Evolutionary conservation across 2,888 invertebrate genomes (phyloP), one percentile per base, ranked within the genome.

Genomic region (Erebia ligea): DNA sequence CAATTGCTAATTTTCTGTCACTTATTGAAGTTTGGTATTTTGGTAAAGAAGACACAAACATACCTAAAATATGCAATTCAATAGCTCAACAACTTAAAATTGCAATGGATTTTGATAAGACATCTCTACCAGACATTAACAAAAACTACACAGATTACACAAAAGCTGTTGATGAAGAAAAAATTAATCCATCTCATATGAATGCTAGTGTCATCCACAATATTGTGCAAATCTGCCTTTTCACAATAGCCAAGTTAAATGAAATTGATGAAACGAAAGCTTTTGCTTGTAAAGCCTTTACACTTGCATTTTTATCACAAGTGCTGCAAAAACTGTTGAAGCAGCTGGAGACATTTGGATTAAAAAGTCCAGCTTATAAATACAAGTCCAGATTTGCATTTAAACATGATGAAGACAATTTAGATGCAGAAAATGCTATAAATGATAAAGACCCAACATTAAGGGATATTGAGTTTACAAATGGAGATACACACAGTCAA

Each of bases 231-330:
- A 97, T 98, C 80, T 96, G 97, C 79, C 94, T 98, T 69, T 96
- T 98, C 84, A 97, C 97, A 72, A 95, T 98, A 76, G 94, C 96
- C 42, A 97, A 97, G 87, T 91, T 98, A 70, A 95, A 96, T 84
- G 95, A 94, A 81, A 94, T 94, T 65, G 95, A 96, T 83, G 96
- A 97, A n/a, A 94, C 94, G n/a, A 96, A 97, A 84, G 95, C 96
- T 58, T 97, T 97, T 78, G 96, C 97, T 34, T 95, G 97, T 68
- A 96, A 97, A 81, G 98, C 98, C 42, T 98, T 98, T 82, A 95
- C 97, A 66, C 94, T 98, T 64, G 97, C 98, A 34, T 94, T 98
- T 76, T 95, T 97, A 77, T 97, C 97, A 17, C 96, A 97, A 83
- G 85, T 96, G 50, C 89, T 95, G 76, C 96, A 94, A 85, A 95